Evolutionary conservation across 2,888 invertebrate genomes (phyloP), one percentile per base, ranked within the genome.

Genomic region (Myathropa florea): DNA sequence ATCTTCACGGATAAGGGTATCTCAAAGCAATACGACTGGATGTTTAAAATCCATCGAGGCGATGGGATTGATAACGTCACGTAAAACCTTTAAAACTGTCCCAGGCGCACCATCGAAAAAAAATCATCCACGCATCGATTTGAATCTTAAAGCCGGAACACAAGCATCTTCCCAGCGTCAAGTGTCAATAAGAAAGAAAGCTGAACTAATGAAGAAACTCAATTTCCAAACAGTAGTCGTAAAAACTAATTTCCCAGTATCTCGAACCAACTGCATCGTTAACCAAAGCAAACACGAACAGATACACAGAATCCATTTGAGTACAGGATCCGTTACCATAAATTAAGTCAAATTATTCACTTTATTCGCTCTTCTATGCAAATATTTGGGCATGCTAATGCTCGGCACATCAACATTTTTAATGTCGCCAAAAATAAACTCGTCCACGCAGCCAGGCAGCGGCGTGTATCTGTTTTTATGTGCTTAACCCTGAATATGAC

Each of bases 251-350:
- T 46, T 12, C 24, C 57, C 24, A 9, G 9, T 24, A 12, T 24
- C 14, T 4, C 12, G 1, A 10, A 24, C 57, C 23, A 23, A 57
- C 24, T 23, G 57, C 23, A 57, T 23, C 23, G 12, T 24, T 9
- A 55, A 4, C 14, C 6, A 3, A 23, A 23, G 24, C 21, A 57
- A n/a, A 24, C 24, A 57, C 24, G 10, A 9, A 7, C 4, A 4
- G 4, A n/a, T 18, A n/a, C 46, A 33, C 33, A 63, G 12, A 30
- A 28, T 55, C 28, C 21, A 28, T 4, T 67, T 26, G 21, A 67
- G 46, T n/a, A 53, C 36, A 70, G 59, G 70, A 70, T 70, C 70
- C 70, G 70, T 26, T 59, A 70, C 70, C 70, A 70, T 70, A 70
- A 70, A 70, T 70, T 70, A 70, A 70, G 12, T 7, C 23, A 67